Base-by-base conservation (phyloP, 2,113 vertebrate genomes). In the Sarotherodon lohbergeri region DNA sequence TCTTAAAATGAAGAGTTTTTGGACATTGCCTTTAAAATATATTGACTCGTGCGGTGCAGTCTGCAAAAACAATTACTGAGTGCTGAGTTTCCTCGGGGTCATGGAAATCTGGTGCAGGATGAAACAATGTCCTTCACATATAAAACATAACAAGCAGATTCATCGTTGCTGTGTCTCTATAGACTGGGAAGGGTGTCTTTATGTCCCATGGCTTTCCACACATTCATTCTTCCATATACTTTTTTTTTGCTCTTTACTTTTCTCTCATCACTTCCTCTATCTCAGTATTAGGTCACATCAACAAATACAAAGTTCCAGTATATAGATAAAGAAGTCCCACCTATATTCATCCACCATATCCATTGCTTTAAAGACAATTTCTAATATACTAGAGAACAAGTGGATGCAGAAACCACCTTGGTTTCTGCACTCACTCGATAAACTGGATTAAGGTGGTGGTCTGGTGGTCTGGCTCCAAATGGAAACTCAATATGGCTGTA, bases 91-190 rank as follows among this genome's bases (percentile, higher is more conserved):
- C 86, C 89, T 84, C 16, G 17, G 80, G 91, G 91, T 94, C 91
- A 39, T 71, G 78, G 83, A 91, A 93, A 93, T 93, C 86, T 94
- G 84, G 91, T 90, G 82, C 80, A 54, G 85, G 90, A 94, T 95
- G 83, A 95, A 95, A 94, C 87, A 79, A 90, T 32, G 87, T 89
- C 89, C 82, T 88, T 88, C 93, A 91, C 88, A 89, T 94, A 94
- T 94, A 94, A 96, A 95, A 91, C 54, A 41, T 85, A 92, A 93
- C 83, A 83, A 89, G 87, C 93, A 88, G 86, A 94, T 94, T 95
- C 82, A 94, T 90, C 90, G 90, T 88, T 90, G 85, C 80, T 88
- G 89, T 89, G 87, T 90, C 93, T 90, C 89, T 86, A 39, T 16
- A 81, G 86, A 86, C 87, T 24, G 55, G 56, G 85, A 63, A 83